Base-by-base conservation (phyloP, 2,797 vertebrate species). In the Peromyscus melanophrys region DNA sequence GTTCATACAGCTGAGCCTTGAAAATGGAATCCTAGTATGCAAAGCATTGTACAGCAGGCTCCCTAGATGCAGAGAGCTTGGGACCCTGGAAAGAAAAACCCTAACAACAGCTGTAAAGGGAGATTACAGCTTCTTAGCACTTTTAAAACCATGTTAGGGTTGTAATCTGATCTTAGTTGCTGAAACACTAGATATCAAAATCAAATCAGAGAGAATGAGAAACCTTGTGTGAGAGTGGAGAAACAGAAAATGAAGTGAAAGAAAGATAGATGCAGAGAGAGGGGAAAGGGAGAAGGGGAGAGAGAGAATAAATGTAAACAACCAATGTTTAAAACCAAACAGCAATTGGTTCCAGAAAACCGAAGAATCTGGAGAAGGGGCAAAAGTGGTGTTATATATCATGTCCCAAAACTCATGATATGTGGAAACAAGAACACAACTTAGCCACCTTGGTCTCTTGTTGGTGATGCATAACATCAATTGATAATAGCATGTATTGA, bases 1-100 rank as follows among this genome's bases (percentile, higher is more conserved):
- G 69, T 95, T 96, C 93, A 16, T 0, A 0, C 37, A 88, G 89
- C 85, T 92, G 93, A 97, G 46, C 61, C 76, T 95, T 97, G 96
- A 80, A 73, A 94, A 63, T 76, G 16, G 16, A 94, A 90, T 96
- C 71, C 43, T 40, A 75, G 92, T 61, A 23, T 89, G n/a, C 81
- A 96, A 95, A 94, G 21, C 13, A 93, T 80, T 96, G 81, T 85
- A 59, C 92, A 16, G 86, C 69, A 89, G 63, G 25, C 10, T 86
- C 19, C 40, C 46, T 89, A 86, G 69, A 83, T 27, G 1, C 7
- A 59, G 43, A 87, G 1, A 89, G 3, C 83, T 76, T 89, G 85
- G 37, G 57, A 78, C 87, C 84, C 34, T 77, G 49, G 40, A 52
- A 77, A 19, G 57, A 61, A 95, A 49, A 90, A 87, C 49, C 0